These are phyloP conservation scores for Oophaga pumilio DNA, from an alignment of 2,113 vertebrate genomes.

Conservation along the genomic window DNA sequence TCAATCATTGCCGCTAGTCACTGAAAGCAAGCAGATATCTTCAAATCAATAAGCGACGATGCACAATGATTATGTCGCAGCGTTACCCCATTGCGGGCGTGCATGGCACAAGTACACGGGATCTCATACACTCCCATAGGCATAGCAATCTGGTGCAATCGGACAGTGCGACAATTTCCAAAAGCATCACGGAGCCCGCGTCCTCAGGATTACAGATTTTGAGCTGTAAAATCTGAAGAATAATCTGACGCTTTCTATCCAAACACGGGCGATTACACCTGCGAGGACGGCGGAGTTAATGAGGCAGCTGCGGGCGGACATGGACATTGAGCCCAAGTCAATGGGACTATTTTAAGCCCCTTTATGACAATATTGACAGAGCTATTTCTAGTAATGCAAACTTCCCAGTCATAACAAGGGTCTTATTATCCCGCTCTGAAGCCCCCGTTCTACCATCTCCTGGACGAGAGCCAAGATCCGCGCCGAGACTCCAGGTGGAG, in stretches of 20 bases:
- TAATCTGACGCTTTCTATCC: not conserved
- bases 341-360: constrained; percentile 41
- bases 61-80: too few relatives aligned
- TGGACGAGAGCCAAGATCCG: constrained; percentile 42
- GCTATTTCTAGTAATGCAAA: constrained; percentile 52
- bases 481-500: constrained; percentile 19
- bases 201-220: too few relatives aligned
- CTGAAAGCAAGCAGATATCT: too few relatives aligned
- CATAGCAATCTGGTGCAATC: too few relatives aligned
- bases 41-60: too few relatives aligned
- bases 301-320: constrained; percentile 33
- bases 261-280: constrained; percentile 1
- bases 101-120: too few relatives aligned
- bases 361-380: constrained; percentile 55
- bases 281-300: not conserved
- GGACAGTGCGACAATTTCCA: too few relatives aligned
- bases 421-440: constrained; percentile 23
- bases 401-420: constrained; percentile 45
- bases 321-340: constrained; percentile 15
- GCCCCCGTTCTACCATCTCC: constrained; percentile 28
- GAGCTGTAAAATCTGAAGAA: too few relatives aligned
- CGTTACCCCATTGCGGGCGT: too few relatives aligned
- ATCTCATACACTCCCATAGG: too few relatives aligned
- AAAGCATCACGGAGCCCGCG: too few relatives aligned
- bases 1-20: too few relatives aligned